Conservation (phyloP, 1,140 invertebrate genomes). For the Meloidogyne chitwoodi region DNA sequence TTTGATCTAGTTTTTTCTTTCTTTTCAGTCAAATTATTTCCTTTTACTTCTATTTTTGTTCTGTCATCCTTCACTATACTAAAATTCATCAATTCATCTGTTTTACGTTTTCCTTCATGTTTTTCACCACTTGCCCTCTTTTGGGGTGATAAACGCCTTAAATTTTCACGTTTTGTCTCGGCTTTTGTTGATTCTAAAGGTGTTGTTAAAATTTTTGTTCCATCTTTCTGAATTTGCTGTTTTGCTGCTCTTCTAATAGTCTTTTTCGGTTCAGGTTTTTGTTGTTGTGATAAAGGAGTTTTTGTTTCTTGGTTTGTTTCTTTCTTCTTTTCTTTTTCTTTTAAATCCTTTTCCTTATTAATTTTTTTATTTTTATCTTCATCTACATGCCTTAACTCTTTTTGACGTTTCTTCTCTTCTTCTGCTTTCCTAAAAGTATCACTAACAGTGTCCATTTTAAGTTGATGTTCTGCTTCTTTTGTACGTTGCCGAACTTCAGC, state of each 20-base stretch:
- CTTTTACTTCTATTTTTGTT: background rate
- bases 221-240: background rate
- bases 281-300: background rate
- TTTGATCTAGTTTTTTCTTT: background rate
- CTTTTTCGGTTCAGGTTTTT: slow-evolving; percentile 12
- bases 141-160: background rate
- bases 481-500: slow-evolving; percentile 39
- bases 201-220: background rate
- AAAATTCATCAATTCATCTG: slow-evolving; percentile 25
- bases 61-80: background rate
- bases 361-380: slow-evolving; percentile 17
- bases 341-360: background rate
- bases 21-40: background rate
- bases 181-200: slow-evolving; percentile 4
- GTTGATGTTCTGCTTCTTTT: slow-evolving; percentile 29
- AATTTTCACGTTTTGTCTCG: slow-evolving; percentile 4
- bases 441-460: slow-evolving; percentile 23
- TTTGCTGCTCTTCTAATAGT: slow-evolving; percentile 24
- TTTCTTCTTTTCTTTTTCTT: slow-evolving; percentile 20
- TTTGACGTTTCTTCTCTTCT: slow-evolving; percentile 25
- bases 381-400: slow-evolving; percentile 15
- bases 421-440: slow-evolving; percentile 24
- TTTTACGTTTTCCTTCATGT: slow-evolving; percentile 11
- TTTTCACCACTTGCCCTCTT: slow-evolving; percentile 11
- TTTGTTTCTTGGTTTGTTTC: background rate